Evolutionary conservation across 1,140 invertebrate species (phyloP), one percentile per base, ranked within the genome.

Genomic region (Brachionus plicatilis): DNA sequence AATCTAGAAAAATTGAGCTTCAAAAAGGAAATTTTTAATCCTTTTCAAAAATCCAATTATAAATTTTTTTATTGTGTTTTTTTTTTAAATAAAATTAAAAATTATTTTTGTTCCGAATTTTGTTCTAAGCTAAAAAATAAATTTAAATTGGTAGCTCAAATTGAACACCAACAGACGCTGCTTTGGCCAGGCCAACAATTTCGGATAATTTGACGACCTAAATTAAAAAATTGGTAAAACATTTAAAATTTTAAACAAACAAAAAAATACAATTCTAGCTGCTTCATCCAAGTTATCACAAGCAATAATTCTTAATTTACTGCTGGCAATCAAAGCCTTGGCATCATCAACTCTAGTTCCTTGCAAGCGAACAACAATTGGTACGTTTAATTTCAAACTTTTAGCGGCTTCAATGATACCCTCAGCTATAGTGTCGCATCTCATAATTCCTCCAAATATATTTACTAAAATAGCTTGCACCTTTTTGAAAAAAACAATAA

Each of bases 401-500:
- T 93, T 93, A 85, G 93, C 94, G 24, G 97, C 97, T 84, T 93
- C 92, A 2, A 98, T 93, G 86, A 99, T 95, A 68, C 97, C 97
- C 87, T 94, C 95, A 3, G 97, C 97, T 88, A 99, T 95, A 5
- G 94, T 98, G 3, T 93, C 95, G 92, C 97, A 99, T 90, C 99
- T 98, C 0, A 99, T 96, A 88, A 99, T 99, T 85, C 97, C 98
- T 85, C 96, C 97, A 91, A 99, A 99, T 3, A 99, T 96, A 90
- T 99, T 99, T 0, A 99, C 96, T 78, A 99, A 92, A 86, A 99
- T 94, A 4, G 94, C 93, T 90, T 97, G 95, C 0, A 99, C 96
- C 82, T 83, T 33, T 43, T n/a, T 27, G 3, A 0, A 8, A 12
- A 33, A 8, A 11, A 47, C 1, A 47, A 20, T 41, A 37, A 9